Evolutionary conservation across 2,113 vertebrate genomes (phyloP).

Genomic region (Castor canadensis): DNA sequence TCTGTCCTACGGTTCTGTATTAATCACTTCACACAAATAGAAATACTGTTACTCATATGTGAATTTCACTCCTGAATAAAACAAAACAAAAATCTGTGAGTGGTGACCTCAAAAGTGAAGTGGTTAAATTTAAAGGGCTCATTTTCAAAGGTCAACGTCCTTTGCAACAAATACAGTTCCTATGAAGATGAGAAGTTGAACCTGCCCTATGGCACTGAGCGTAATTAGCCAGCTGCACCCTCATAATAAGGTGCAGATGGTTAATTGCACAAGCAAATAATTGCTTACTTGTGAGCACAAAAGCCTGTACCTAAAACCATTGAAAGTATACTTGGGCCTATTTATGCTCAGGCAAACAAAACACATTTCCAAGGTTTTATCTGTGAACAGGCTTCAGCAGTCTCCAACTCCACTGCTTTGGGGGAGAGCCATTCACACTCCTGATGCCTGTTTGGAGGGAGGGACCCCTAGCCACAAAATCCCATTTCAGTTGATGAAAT

Average conservation of each 20-base stretch:
- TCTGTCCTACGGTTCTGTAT: not conserved
- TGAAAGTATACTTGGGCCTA: slow-evolving; percentile 34
- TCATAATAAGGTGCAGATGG: slow-evolving; percentile 78
- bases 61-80: slow-evolving; percentile 52
- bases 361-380: slow-evolving; percentile 55
- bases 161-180: slow-evolving; percentile 50
- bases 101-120: slow-evolving; percentile 34
- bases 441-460: not conserved
- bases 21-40: slow-evolving; percentile 38
- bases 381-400: slow-evolving; percentile 14
- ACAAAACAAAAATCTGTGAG: not conserved
- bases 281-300: slow-evolving; percentile 71
- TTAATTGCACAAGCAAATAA: slow-evolving; percentile 78
- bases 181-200: slow-evolving; percentile 66
- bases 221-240: slow-evolving; percentile 78
- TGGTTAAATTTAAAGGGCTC: slow-evolving; percentile 62
- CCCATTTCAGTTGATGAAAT: not conserved
- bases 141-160: slow-evolving; percentile 71
- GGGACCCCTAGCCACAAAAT: not conserved
- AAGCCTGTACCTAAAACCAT: slow-evolving; percentile 74
- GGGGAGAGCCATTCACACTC: not conserved
- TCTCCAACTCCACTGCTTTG: not conserved
- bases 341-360: slow-evolving; percentile 60
- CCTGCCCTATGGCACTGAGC: slow-evolving; percentile 67
- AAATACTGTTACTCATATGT: not conserved